Evolutionary conservation across 2,888 invertebrate species (phyloP), one percentile per base, ranked within the genome.

Genomic region (Globia sparganii): DNA sequence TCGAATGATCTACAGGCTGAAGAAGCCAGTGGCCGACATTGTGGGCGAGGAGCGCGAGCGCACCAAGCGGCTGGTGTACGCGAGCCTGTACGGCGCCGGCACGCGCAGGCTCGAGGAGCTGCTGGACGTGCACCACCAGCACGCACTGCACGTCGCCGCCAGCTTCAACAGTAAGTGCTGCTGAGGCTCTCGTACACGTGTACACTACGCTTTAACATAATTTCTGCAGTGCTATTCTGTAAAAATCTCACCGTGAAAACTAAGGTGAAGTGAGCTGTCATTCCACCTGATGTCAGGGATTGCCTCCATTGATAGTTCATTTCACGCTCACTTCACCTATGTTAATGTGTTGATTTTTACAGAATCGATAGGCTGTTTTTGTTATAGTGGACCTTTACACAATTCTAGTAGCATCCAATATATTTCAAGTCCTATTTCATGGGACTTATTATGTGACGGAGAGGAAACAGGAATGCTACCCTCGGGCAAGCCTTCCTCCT

Each of bases 51-150:
- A 97, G 75, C 94, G 97, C 81, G 95, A 95, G 91, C 95, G 95
- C 75, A 97, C 97, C 18, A 97, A 97, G 91, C 95, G 95, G 70
- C 89, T 97, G 46, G 95, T 97, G 83, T 97, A 97, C 92, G 96
- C 97, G 28, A 92, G 94, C 65, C 90, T 97, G 92, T 97, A 97
- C 92, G 97, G 97, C 84, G 97, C 97, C 13, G 97, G 97, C 79
- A 83, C 92, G 15, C 87, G 93, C 72, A 94, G 91, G 87, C 93
- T 97, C 56, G 92, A 92, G 87, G 95, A 95, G 79, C 92, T 96
- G 49, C 94, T 97, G 46, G 88, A 87, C 75, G 87, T 94, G 53
- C 78, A 86, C 78, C 91, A 92, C 86, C 92, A 92, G 6, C 94
- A 94, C 80, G 94, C 96, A 25, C 90, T 92, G 49, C 80, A 90